Conservation (phyloP, 1,140 invertebrate genomes). For the Thrips palmi region DNA sequence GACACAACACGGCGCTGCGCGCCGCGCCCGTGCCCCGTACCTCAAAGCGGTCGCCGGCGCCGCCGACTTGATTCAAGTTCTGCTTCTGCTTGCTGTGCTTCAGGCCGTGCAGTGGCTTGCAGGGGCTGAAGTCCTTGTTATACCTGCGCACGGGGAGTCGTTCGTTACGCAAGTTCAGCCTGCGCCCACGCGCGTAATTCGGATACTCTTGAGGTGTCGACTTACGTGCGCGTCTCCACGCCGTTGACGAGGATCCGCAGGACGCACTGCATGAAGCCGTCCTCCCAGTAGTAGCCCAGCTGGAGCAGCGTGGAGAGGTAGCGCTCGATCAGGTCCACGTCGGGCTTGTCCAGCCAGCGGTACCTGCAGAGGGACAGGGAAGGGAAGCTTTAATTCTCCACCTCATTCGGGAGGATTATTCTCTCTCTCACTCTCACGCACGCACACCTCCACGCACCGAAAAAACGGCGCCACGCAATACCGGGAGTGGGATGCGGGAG, state of each 20-base stretch:
- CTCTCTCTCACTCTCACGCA: too few species aligned
- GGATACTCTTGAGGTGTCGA: slow-evolving; percentile 9
- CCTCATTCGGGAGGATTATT: too few species aligned
- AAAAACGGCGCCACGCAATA: too few species aligned
- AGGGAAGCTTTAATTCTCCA: slow-evolving; percentile 15
- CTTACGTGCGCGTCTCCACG: slow-evolving; percentile 34
- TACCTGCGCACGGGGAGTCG: background rate
- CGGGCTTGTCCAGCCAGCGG: slow-evolving; percentile 32
- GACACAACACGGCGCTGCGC: too few species aligned
- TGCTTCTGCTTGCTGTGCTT: background rate
- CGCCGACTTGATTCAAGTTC: too few species aligned
- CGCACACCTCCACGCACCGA: too few species aligned
- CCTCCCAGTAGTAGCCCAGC: slow-evolving; percentile 57
- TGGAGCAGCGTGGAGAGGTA: slow-evolving; percentile 46
- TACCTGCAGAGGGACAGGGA: too few species aligned
- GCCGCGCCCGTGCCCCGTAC: too few species aligned
- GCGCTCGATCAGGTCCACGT: slow-evolving; percentile 41
- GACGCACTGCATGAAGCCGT: slow-evolving; percentile 65
- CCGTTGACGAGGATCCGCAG: slow-evolving; percentile 54
- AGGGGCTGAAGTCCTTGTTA: background rate
- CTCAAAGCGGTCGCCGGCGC: too few species aligned
- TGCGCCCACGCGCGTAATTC: too few species aligned
- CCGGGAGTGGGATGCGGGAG: too few species aligned
- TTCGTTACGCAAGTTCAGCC: too few species aligned
- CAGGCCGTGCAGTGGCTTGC: background rate